Percentiles rank a stretch among this genome's conserved stretches.
Evolutionary conservation across 2,888 invertebrate genomes (phyloP).

Genomic region (Tipula confusa): DNA sequence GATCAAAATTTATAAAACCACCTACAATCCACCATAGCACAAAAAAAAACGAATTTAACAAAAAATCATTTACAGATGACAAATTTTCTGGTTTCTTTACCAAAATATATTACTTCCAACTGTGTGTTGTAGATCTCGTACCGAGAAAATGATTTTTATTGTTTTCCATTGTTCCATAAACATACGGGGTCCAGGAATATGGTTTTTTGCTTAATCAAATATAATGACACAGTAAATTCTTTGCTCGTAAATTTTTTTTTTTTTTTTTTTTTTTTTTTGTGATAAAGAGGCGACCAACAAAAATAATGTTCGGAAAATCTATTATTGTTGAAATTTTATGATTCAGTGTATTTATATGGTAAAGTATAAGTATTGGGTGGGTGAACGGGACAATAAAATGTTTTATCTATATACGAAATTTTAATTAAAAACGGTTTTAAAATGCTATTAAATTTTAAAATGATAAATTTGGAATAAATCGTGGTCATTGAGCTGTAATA

Average conservation of each 20-base stretch:
- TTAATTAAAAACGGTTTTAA: not conserved
- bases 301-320: not conserved
- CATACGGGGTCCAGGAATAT: not conserved
- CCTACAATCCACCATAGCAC: not conserved
- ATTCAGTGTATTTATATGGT: not conserved
- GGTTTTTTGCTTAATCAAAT: not conserved
- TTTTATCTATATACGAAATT: not conserved
- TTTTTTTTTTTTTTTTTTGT: too few relatives aligned
- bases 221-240: not conserved
- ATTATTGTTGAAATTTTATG: not conserved
- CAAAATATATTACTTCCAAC: not conserved
- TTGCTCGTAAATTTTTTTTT: not conserved
- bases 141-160: constrained; percentile 20
- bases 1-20: not conserved
- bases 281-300: not conserved
- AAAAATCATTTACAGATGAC: not conserved
- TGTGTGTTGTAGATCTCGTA: not conserved
- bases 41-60: too few relatives aligned
- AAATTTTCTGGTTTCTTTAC: not conserved
- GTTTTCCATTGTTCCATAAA: not conserved
- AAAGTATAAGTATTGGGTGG: not conserved
- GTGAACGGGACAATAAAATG: not conserved
- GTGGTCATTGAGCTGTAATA: not conserved
- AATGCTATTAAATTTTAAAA: not conserved
- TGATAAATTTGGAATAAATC: not conserved